Percentiles rank a stretch among this genome's conserved stretches.
These are phyloP conservation scores for Porites cylindrica DNA, from an alignment of 92 coral and sea anemone genomes.

Conservation along the genomic window DNA sequence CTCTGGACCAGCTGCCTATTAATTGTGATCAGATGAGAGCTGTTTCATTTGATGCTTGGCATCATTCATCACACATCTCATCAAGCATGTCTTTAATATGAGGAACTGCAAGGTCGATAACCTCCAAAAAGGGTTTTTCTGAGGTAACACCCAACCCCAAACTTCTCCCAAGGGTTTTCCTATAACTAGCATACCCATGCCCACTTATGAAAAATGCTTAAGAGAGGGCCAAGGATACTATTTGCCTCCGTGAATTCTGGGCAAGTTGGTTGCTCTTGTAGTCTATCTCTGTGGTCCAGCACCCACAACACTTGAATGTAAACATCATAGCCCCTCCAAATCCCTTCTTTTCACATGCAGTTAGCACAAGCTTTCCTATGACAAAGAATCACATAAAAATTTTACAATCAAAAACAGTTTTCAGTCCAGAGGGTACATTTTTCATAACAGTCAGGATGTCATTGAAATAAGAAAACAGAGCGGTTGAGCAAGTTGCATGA, in stretches of 20 bases:
- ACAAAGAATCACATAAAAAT: too few species aligned
- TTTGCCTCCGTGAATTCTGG: too few species aligned
- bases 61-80: too few species aligned
- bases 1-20: too few species aligned
- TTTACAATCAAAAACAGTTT: too few species aligned
- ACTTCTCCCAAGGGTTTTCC: slow-evolving; percentile 55
- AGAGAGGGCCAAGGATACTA: slow-evolving; percentile 39
- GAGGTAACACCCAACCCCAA: slow-evolving; percentile 57
- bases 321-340: too few species aligned
- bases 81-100: slow-evolving; percentile 32
- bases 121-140: slow-evolving; percentile 59
- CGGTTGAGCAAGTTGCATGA: background rate
- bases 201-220: slow-evolving; percentile 12
- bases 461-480: background rate
- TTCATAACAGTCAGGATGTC: background rate
- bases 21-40: background rate
- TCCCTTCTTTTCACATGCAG: too few species aligned
- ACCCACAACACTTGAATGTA: too few species aligned
- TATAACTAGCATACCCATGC: slow-evolving; percentile 60
- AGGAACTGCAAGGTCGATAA: slow-evolving; percentile 57
- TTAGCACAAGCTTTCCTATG: too few species aligned
- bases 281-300: too few species aligned
- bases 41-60: slow-evolving; percentile 48
- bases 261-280: too few species aligned
- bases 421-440: too few species aligned